A percentile compares a stretch with the other conserved stretches of the same genome.
phyloP scores from a whole-genome alignment of 2,888 invertebrate species.

The Empis stercorea region DNA sequence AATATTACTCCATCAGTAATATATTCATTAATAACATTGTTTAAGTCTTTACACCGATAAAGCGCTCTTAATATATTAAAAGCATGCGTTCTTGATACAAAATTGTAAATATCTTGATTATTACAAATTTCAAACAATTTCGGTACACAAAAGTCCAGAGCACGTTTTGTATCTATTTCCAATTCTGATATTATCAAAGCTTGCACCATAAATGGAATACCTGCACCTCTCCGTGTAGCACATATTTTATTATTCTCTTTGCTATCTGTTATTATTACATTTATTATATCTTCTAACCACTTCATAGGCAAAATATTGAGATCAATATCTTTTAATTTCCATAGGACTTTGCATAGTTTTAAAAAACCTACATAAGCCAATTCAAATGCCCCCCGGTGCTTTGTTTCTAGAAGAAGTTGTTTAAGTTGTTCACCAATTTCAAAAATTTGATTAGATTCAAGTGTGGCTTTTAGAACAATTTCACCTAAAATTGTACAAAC shows the following conservation, averaged over 20 bases:
- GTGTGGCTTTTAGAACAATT: slow-evolving; percentile 41
- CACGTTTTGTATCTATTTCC: slow-evolving; percentile 42
- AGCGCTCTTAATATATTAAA: slow-evolving; percentile 75
- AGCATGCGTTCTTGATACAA: slow-evolving; percentile 59
- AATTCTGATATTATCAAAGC: slow-evolving; percentile 66
- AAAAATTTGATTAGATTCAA: slow-evolving; percentile 38
- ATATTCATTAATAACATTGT: slow-evolving; percentile 54
- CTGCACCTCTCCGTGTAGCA: slow-evolving; percentile 83
- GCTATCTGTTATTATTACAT: slow-evolving; percentile 40
- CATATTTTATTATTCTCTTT: slow-evolving; percentile 43
- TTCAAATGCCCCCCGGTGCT: slow-evolving; percentile 96
- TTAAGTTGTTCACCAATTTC: slow-evolving; percentile 56
- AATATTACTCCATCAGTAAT: slow-evolving; percentile 55
- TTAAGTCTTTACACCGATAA: slow-evolving; percentile 58
- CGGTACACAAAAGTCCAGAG: slow-evolving; percentile 46
- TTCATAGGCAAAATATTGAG: slow-evolving; percentile 46
- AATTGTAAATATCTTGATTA: slow-evolving; percentile 13
- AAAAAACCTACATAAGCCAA: slow-evolving; percentile 85
- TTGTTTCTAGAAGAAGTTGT: slow-evolving; percentile 55
- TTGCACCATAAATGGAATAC: slow-evolving; percentile 80
- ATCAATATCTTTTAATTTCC: slow-evolving; percentile 35
- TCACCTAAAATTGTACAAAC: slow-evolving; percentile 57
- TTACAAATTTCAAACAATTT: slow-evolving; percentile 37
- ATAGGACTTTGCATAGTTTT: slow-evolving; percentile 51
- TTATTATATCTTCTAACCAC: slow-evolving; percentile 51